These are phyloP conservation scores for Eupithecia subfuscata DNA, from an alignment of 2,888 invertebrate species.

Conservation along the genomic window DNA sequence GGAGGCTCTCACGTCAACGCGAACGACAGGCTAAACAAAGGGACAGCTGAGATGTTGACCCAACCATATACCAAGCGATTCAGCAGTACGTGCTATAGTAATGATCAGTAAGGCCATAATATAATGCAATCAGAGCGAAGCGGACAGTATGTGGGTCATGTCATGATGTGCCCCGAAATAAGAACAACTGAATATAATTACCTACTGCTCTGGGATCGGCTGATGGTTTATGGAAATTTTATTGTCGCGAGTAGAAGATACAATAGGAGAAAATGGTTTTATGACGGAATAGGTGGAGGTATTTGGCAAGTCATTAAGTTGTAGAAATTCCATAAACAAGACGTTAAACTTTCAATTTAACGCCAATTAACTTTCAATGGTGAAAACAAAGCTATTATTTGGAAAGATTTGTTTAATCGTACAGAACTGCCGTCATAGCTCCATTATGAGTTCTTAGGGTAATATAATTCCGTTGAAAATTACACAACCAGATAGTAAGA, in stretches of 20 bases:
- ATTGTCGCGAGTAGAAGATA: background rate
- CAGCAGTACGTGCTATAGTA: constrained; percentile 27
- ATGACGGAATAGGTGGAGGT: background rate
- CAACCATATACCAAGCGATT: background rate
- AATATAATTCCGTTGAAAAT: background rate
- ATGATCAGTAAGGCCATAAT: constrained; percentile 36
- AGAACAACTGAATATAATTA: constrained; percentile 36
- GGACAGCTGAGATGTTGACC: constrained; percentile 4
- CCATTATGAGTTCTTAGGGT: background rate
- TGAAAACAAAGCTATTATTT: constrained; percentile 3
- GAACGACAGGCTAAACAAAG: background rate
- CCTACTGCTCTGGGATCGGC: constrained; percentile 25
- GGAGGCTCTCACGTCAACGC: too few relatives aligned
- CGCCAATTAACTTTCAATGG: background rate
- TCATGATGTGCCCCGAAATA: constrained; percentile 48
- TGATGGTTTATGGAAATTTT: constrained; percentile 25
- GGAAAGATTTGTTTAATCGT: background rate
- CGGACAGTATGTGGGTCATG: constrained; percentile 52
- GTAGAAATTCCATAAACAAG: background rate
- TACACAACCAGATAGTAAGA: background rate
- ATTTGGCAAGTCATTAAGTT: background rate
- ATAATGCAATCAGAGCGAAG: constrained; percentile 46
- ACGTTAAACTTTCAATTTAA: background rate
- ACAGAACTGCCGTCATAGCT: background rate
- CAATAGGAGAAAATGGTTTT: background rate